These are phyloP conservation scores for Callaeas wilsoni DNA, from an alignment of 2,113 vertebrate species.

Conservation along the genomic window DNA sequence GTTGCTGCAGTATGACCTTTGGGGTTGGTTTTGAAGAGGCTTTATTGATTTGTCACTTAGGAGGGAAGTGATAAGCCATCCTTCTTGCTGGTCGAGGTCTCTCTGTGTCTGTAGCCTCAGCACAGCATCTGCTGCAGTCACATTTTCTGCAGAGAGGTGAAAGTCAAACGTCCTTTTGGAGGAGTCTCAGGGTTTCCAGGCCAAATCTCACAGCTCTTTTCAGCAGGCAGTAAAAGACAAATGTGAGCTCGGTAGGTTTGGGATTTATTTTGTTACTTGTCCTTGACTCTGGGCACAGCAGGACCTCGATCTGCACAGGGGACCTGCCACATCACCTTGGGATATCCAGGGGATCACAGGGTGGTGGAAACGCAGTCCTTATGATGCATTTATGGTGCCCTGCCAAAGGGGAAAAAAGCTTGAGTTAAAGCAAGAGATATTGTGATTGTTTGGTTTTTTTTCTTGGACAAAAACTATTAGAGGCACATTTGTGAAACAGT, in stretches of 20 bases:
- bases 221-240: neutral
- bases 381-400: neutral
- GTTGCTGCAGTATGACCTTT: neutral
- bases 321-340: neutral
- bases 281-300: neutral
- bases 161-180: neutral
- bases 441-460: neutral
- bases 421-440: neutral
- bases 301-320: fast-evolving
- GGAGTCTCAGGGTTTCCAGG: neutral
- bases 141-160: neutral
- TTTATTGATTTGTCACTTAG: neutral
- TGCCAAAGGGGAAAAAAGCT: neutral
- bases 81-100: neutral
- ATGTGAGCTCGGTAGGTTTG: neutral
- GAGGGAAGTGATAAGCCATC: neutral
- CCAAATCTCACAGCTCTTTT: neutral
- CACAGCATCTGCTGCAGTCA: neutral
- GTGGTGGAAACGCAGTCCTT: neutral
- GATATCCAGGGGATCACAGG: neutral
- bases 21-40: neutral
- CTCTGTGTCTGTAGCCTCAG: neutral
- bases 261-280: neutral
- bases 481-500: neutral
- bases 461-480: neutral